Evolutionary conservation across 1,140 invertebrate genomes (phyloP), one percentile per base, ranked within the genome.

Genomic region (Gerris buenoi): DNA sequence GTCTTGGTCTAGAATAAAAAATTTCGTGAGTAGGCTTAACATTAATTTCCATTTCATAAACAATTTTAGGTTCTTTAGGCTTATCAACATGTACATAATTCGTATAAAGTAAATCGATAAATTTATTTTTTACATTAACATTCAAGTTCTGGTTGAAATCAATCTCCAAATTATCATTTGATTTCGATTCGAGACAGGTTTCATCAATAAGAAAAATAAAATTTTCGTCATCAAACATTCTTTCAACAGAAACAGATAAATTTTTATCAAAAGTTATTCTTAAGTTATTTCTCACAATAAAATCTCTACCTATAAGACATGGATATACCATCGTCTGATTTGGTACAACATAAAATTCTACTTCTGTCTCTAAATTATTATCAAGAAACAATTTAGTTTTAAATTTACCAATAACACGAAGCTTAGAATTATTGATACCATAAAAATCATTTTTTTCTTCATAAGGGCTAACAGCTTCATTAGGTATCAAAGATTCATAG

Each of bases 1-100:
- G 14, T 63, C 62, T 63, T 25, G 62, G 62, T 13, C 27, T 26
- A 25, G 3, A 65, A 57, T 23, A 23, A 65, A 65, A 65, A 5
- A 13, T 3, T 13, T 33, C n/a, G 56, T 33, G 64, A 46, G n/a
- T 27, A 14, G 27, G 27, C 23, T n/a, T 66, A 66, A 66, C 25
- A 15, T 15, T 25, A 14, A 57, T 59, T 29, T 58, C 65, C 5
- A 18, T 46, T 46, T 46, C 33, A 46, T 5, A 46, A 46, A 46
- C 5, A 46, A 46, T n/a, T n/a, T n/a, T n/a, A n/a, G n/a, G n/a
- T n/a, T n/a, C n/a, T 46, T 46, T 46, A 5, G 18, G 18, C 18
- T 46, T 46, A 46, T 46, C 33, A 10, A 5, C 18, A 46, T 46
- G 33, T 46, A 18, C 5, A 46, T 18, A 46, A 46, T 46, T 46